Conservation (phyloP, 1,140 invertebrate genomes). For the Cheumatopsyche charites region DNA sequence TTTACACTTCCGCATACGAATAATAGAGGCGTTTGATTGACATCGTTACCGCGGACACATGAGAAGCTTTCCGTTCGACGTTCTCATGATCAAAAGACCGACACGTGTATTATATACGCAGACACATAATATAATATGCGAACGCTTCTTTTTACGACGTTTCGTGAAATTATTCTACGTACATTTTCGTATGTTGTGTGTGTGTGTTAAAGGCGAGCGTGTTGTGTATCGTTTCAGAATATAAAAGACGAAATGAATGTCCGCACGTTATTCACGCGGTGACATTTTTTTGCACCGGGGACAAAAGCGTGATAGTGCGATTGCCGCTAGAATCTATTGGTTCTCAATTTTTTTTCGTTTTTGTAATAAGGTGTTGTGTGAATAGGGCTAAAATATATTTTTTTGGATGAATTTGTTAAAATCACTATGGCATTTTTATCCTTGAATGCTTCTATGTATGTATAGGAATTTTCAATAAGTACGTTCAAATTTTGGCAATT, state of each 20-base stretch:
- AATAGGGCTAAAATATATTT: no score
- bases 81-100: constrained; percentile 15
- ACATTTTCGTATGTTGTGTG: constrained; percentile 6
- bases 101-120: no score
- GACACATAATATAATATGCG: no score
- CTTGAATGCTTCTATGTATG: no score
- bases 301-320: constrained; percentile 31
- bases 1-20: no score
- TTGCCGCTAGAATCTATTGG: constrained; percentile 7
- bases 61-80: constrained; percentile 1
- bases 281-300: constrained; percentile 19
- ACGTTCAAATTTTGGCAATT: no score
- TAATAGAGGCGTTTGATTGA: no score
- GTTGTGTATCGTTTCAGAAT: constrained; percentile 1
- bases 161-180: constrained; percentile 18
- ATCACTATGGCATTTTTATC: no score
- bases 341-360: constrained; percentile 13
- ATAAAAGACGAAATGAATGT: constrained; percentile 9
- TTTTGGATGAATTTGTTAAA: no score
- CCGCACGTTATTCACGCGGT: constrained; percentile 12
- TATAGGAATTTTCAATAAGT: no score
- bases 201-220: neutral
- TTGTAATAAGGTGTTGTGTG: no score
- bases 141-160: constrained; percentile 7
- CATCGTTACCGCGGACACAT: neutral